Conservation (phyloP, 2,113 vertebrate species). For the Colaptes auratus region DNA sequence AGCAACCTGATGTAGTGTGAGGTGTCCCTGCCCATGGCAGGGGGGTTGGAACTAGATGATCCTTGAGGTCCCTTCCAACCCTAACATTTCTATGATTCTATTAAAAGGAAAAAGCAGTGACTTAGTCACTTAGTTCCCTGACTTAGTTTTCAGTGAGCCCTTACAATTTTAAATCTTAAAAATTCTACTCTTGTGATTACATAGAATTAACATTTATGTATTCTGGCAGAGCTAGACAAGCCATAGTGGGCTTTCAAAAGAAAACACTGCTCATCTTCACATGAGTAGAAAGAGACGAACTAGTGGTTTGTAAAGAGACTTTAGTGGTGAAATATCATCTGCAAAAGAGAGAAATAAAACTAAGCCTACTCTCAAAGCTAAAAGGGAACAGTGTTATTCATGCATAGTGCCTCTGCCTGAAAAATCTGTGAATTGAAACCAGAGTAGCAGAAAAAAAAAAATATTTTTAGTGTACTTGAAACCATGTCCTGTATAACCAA, state of each 20-base stretch:
- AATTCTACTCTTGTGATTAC: background rate
- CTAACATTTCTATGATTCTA: too few species aligned
- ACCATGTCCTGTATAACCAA: background rate
- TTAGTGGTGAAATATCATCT: background rate
- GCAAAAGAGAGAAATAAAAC: background rate
- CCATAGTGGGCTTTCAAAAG: background rate
- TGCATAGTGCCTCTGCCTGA: background rate
- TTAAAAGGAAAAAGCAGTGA: background rate
- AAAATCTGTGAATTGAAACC: background rate
- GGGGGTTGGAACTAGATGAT: too few species aligned
- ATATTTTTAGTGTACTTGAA: background rate
- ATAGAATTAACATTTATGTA: background rate
- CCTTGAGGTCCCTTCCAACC: too few species aligned
- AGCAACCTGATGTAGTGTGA: too few species aligned
- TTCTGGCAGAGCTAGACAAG: background rate
- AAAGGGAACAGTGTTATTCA: background rate
- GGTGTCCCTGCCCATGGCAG: too few species aligned
- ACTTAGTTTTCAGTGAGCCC: background rate
- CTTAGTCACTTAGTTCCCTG: background rate
- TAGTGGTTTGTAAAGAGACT: background rate
- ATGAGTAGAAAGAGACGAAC: background rate
- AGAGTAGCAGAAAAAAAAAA: background rate
- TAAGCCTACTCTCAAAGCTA: background rate
- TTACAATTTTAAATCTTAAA: background rate
- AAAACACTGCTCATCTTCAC: background rate